Conservation (phyloP, 2,113 vertebrate species). For the Oostethus manadensis region DNA sequence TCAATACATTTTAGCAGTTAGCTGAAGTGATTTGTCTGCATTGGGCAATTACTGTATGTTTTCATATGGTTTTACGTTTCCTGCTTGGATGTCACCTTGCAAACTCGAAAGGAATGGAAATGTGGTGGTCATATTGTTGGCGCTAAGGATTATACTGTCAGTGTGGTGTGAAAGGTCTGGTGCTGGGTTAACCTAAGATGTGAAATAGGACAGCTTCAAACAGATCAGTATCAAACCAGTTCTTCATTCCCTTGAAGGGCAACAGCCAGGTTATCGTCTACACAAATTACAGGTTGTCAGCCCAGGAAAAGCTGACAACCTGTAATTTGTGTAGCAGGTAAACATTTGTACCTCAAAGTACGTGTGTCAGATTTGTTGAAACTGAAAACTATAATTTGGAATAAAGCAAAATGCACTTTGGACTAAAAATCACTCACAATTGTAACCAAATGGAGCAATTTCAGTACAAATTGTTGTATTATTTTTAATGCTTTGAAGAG, state of each 20-base stretch:
- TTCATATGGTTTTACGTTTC: conserved; percentile 60
- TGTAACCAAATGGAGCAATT: no score
- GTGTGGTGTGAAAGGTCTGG: conserved; percentile 17
- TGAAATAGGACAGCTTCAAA: conserved; percentile 8
- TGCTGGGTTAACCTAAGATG: neutral
- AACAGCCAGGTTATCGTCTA: no score
- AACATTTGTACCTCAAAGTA: no score
- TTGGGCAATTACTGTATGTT: conserved; percentile 62
- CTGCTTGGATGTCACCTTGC: conserved; percentile 61
- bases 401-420: no score
- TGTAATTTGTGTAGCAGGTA: no score
- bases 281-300: no score
- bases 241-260: neutral
- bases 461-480: no score
- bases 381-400: no score
- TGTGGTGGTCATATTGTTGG: conserved; percentile 37
- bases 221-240: neutral
- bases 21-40: conserved; percentile 28
- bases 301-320: no score
- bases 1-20: conserved; percentile 28
- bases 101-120: conserved; percentile 51
- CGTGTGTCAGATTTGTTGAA: no score
- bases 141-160: conserved; percentile 9
- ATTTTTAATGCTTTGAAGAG: no score
- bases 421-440: no score